Base-by-base conservation (phyloP, 2,113 vertebrate species). In the Osmerus mordax region DNA sequence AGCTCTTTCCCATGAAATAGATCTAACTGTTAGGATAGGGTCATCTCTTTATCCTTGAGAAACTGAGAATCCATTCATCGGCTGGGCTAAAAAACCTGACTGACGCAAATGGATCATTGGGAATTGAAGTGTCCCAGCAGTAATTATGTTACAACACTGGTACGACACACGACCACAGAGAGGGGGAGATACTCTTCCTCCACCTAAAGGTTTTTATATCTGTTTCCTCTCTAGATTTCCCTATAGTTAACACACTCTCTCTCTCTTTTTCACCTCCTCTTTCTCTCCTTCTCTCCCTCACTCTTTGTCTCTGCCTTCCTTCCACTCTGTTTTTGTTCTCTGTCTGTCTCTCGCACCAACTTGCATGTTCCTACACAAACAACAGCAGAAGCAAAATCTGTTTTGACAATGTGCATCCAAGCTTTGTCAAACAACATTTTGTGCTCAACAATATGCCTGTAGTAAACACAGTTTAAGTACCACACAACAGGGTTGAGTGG, bases 31-130 rank as follows among this genome's bases (percentile, higher is more conserved):
- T 85, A 58, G 78, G 82, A 88, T 85, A 91, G 91, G 92, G 92
- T 93, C 91, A 92, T 92, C 86, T 78, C 88, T 92, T 91, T 91
- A 91, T 93, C 92, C 91, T 93, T 93, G 92, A 92, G 91, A 93
- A 93, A 91, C 87, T 87, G 89, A 92, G 90, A 92, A 91, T 92
- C 87, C 88, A 90, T 91, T 93, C 91, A 91, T 92, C 87, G 89
- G 90, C 88, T 91, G 84, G 76, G 88, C 88, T 91, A 74, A 84
- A 85, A 88, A 92, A 92, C 90, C 90, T 92, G 91, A 93, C 91
- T 93, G 91, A 93, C 90, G 91, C 91, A 93, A 93, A 93, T 92
- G 92, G 91, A 92, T 92, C 91, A 91, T 87, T 92, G 92, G 92
- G 92, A 92, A 93, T 93, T 91, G 89, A 89, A 86, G 88, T 86